Base-by-base conservation (phyloP, 1,140 invertebrate species). In the Melanaphis sacchari region DNA sequence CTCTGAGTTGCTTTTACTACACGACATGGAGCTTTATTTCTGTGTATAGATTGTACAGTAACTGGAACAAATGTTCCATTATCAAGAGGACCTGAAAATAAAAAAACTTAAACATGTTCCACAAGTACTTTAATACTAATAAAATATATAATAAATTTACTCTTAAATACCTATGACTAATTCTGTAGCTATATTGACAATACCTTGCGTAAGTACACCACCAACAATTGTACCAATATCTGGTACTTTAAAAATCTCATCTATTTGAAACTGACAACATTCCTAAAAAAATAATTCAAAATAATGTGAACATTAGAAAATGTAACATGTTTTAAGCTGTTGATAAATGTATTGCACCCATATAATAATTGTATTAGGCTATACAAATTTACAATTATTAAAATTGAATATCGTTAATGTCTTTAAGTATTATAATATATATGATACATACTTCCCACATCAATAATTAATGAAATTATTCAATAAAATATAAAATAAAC, bases 211-310 rank as follows among this genome's bases (percentile, higher is more conserved):
- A 24, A 99, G 95, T 59, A 99, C 95, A 9, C 98, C 98, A 40
- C 98, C 98, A 2, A 99, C 97, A 82, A 99, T 97, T n/a, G 95
- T 95, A 31, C 96, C 96, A 46, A 96, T 95, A 91, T 96, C 95
- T n/a, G 98, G 97, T 85, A 98, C 97, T 95, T 96, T 96, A 94
- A 99, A 99, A 41, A 98, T 98, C 95, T 99, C 98, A 95, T 99
- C 98, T 76, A 99, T 97, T 96, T 99, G 98, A 95, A 99, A 99
- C 94, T 98, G 81, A 87, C 93, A 92, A 36, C 52, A 94, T 22
- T 94, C 90, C 93, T 94, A 66, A 22, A 85, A 36, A 87, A 85
- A 46, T n/a, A 88, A 7, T 38, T 38, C 0, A 82, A 38, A 24
- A 41, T 40, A 76, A 6, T 21, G 0, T n/a, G 59, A 15, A 76